These are phyloP conservation scores for Microcebus murinus DNA, from an alignment of 2,113 vertebrate species.

Conservation along the genomic window DNA sequence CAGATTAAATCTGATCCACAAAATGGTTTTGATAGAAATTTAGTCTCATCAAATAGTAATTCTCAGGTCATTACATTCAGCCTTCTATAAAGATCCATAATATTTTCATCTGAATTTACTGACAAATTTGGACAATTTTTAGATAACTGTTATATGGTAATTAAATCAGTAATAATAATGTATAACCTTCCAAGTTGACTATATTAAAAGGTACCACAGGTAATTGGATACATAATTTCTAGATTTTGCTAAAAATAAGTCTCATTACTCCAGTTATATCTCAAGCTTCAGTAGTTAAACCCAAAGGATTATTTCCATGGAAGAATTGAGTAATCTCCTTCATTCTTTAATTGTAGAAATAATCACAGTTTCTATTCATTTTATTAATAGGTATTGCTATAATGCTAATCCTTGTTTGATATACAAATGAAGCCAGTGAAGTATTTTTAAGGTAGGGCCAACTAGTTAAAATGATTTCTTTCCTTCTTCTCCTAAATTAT, in stretches of 20 bases:
- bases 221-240: not conserved
- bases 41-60: not conserved
- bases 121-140: not conserved
- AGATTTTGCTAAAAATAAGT: slow-evolving; percentile 17
- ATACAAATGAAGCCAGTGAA: not conserved
- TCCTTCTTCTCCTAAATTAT: slow-evolving; percentile 9
- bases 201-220: not conserved
- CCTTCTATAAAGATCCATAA: not conserved
- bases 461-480: not conserved
- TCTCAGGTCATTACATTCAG: not conserved
- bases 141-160: not conserved
- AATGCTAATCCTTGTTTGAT: not conserved
- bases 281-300: not conserved
- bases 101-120: slow-evolving; percentile 16
- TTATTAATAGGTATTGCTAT: not conserved
- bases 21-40: not conserved
- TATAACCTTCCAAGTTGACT: not conserved
- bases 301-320: not conserved
- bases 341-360: not conserved
- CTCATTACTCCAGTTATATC: not conserved
- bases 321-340: not conserved
- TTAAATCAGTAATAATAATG: not conserved
- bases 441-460: not conserved
- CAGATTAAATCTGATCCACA: not conserved
- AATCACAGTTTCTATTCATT: not conserved